These are phyloP conservation scores for Melierax canorus DNA, from an alignment of 2,113 vertebrate species.

Conservation along the genomic window DNA sequence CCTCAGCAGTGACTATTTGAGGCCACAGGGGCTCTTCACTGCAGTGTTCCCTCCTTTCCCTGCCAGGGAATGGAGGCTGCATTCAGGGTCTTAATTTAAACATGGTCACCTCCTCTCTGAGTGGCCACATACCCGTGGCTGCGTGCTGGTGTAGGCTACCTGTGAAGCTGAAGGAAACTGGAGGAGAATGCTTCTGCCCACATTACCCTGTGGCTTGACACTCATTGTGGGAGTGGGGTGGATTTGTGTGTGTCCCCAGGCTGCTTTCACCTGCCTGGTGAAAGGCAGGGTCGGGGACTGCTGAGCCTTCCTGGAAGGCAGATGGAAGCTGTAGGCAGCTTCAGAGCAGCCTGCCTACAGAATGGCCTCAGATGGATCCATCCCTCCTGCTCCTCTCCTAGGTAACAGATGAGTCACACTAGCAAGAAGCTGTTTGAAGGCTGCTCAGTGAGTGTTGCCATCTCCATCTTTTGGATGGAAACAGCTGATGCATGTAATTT, in stretches of 20 bases:
- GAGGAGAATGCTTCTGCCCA: neutral
- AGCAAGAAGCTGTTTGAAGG: constrained; percentile 3
- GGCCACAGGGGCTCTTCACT: neutral
- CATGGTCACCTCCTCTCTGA: neutral
- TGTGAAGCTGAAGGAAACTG: neutral
- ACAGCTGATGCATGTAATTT: neutral
- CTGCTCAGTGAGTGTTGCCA: neutral
- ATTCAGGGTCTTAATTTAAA: neutral
- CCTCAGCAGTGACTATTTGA: neutral
- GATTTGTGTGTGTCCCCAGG: neutral
- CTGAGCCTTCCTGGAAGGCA: constrained; percentile 21
- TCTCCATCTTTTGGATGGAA: constrained; percentile 15
- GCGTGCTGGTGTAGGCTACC: neutral
- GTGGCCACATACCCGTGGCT: neutral
- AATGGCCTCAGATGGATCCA: neutral
- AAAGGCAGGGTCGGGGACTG: neutral
- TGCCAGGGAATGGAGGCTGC: neutral
- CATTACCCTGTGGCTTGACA: neutral
- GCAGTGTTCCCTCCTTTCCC: neutral
- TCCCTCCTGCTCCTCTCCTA: constrained; percentile 42
- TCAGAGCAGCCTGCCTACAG: neutral
- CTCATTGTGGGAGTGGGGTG: neutral
- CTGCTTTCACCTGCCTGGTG: neutral
- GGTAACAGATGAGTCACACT: constrained; percentile 44
- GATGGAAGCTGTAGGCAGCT: constrained; percentile 50